Evolutionary conservation across 2,113 vertebrate genomes (phyloP), one percentile per base, ranked within the genome.

Genomic region (Phrynosoma platyrhinos): DNA sequence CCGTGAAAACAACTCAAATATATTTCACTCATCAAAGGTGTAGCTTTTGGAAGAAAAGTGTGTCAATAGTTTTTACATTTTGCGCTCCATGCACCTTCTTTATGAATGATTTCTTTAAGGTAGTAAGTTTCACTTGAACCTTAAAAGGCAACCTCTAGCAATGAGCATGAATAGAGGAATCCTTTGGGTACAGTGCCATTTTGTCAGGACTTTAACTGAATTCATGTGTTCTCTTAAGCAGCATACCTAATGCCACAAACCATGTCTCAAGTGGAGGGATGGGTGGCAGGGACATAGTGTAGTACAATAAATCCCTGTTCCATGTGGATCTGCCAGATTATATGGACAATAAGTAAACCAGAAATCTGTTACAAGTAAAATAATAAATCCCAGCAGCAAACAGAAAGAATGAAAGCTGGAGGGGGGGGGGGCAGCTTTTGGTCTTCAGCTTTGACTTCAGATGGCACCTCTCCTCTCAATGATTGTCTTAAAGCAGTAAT

Each of bases 31-130:
- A 32, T 36, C 14, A 52, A 89, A 81, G 71, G 85, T 68, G 42
- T 76, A 82, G 64, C 20, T 36, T 82, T 47, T 91, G 79, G 89
- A 21, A 79, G 42, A 88, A 88, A 94, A 40, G 1, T 55, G 2
- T 14, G 55, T 81, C 21, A 92, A 87, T 18, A 32, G 58, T 89
- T 90, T 90, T 91, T 0, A 47, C 84, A 82, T 87, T 87, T n/a
- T 91, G 2, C 78, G 55, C 82, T 52, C n/a, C 89, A 58, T 82
- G 52, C 82, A 55, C 68, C 25, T 86, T 25, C 55, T 89, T 87
- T 86, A 30, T 82, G 80, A 93, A 89, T 83, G 6, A 89, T 86
- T 16, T 42, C 87, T 93, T 94, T 86, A 42, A 75, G 79, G 42
- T 86, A 87, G 82, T 9, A 90, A 72, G 84, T 89, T 53, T 9